Evolutionary conservation across 1,140 invertebrate genomes (phyloP).

Genomic region (Drosophila navojoa): DNA sequence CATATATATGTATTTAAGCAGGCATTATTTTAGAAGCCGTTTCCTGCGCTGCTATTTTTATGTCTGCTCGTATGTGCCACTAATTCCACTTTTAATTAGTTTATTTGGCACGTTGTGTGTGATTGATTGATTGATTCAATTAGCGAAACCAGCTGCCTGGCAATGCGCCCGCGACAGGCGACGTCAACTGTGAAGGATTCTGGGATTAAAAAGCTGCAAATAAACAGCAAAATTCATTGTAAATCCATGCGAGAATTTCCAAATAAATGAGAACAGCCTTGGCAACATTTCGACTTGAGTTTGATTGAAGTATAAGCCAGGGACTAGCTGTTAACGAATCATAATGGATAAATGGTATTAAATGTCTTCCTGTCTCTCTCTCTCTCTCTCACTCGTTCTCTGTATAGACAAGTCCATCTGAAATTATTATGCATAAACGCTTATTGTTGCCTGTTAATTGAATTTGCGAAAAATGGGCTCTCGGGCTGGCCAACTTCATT

Average conservation of each 20-base stretch:
- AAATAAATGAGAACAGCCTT: not conserved
- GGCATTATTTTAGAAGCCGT: slow-evolving; percentile 43
- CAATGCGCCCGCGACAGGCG: slow-evolving; percentile 6
- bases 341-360: too few species aligned
- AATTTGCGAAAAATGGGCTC: not conserved
- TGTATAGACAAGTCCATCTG: not conserved
- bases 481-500: not conserved
- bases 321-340: too few species aligned
- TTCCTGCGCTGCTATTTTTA: slow-evolving; percentile 49
- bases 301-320: too few species aligned
- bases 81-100: slow-evolving; percentile 80
- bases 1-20: not conserved
- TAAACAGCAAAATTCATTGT: not conserved
- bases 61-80: slow-evolving; percentile 40
- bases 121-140: slow-evolving; percentile 75
- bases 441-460: not conserved
- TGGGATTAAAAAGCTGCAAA: not conserved
- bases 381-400: not conserved
- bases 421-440: not conserved
- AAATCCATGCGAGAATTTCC: not conserved
- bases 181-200: slow-evolving; percentile 1
- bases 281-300: too few species aligned
- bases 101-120: slow-evolving; percentile 65
- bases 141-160: slow-evolving; percentile 35
- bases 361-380: not conserved